phyloP scores from a whole-genome alignment of 1,140 invertebrate species.

The Drosophila carrolli region DNA sequence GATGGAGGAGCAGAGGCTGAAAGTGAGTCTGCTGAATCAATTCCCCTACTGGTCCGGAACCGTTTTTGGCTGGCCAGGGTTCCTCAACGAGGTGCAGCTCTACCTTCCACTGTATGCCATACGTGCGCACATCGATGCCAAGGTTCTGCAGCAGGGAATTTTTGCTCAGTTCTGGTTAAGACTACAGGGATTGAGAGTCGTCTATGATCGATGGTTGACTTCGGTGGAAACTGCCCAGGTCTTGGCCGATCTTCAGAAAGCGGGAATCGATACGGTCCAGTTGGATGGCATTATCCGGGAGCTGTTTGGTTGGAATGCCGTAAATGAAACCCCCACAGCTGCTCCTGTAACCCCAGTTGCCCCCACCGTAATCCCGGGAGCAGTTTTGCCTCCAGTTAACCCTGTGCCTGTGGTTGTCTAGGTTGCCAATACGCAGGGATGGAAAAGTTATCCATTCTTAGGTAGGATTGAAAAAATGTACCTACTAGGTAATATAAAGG shows the following conservation, averaged over 20 bases:
- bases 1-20: constrained; percentile 61
- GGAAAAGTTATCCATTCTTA: background rate
- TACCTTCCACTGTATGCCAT: constrained; percentile 66
- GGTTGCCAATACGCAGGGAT: constrained; percentile 8
- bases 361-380: constrained; percentile 43
- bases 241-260: constrained; percentile 50
- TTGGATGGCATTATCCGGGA: constrained; percentile 68
- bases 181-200: constrained; percentile 47
- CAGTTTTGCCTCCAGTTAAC: constrained; percentile 48
- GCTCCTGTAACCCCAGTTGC: constrained; percentile 2
- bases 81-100: constrained; percentile 68
- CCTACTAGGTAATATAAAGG: background rate
- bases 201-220: constrained; percentile 70
- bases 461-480: background rate
- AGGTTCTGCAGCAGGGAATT: constrained; percentile 57
- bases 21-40: constrained; percentile 57
- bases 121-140: constrained; percentile 58
- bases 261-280: constrained; percentile 58
- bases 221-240: constrained; percentile 50
- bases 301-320: constrained; percentile 60
- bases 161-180: constrained; percentile 70
- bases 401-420: constrained; percentile 14
- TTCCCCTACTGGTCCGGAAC: constrained; percentile 70
- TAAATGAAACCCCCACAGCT: constrained; percentile 40
- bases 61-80: constrained; percentile 73